Percentiles rank a stretch among this genome's conserved stretches.
Conservation (phyloP, 2,797 vertebrate genomes). For the Liparis tanakae region DNA sequence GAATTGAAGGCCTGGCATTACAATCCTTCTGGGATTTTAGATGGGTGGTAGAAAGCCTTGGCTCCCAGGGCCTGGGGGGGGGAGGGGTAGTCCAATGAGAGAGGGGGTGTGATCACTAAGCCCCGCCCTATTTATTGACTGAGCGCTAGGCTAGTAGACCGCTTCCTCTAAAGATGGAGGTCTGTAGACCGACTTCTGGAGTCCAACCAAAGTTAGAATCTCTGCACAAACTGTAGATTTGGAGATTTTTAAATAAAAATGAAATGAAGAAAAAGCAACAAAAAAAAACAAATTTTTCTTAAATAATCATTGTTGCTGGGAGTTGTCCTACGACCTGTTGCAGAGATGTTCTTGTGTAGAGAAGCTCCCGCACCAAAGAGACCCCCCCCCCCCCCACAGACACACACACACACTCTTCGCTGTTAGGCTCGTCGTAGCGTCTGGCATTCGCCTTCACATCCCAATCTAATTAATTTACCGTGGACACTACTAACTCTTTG, state of each 20-base stretch:
- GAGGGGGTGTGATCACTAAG: constrained; percentile 44
- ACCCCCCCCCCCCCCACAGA: constrained; percentile 18
- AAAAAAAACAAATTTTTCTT: constrained; percentile 25
- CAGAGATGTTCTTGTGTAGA: constrained; percentile 33
- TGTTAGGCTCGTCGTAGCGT: constrained; percentile 37
- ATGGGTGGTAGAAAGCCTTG: constrained; percentile 67
- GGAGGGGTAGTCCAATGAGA: constrained; percentile 53
- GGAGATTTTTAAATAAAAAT: constrained; percentile 40
- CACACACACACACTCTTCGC: neutral
- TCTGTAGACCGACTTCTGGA: constrained; percentile 72
- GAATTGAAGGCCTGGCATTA: constrained; percentile 46
- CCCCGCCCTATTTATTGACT: constrained; percentile 70
- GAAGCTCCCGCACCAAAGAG: constrained; percentile 74
- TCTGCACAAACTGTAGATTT: constrained; percentile 74
- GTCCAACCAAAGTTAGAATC: constrained; percentile 80
- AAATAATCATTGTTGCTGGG: constrained; percentile 61
- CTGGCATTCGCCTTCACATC: constrained; percentile 42
- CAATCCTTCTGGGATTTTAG: constrained; percentile 63
- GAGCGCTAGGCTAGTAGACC: constrained; percentile 56
- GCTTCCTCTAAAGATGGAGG: constrained; percentile 73
- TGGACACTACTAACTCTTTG: constrained; percentile 26
- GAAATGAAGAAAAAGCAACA: constrained; percentile 11
- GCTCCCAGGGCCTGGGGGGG: constrained; percentile 51
- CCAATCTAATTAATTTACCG: constrained; percentile 24
- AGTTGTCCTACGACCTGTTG: constrained; percentile 36